Base-by-base conservation (phyloP, 2,888 invertebrate species). In the Acrocyrtus sp. region DNA sequence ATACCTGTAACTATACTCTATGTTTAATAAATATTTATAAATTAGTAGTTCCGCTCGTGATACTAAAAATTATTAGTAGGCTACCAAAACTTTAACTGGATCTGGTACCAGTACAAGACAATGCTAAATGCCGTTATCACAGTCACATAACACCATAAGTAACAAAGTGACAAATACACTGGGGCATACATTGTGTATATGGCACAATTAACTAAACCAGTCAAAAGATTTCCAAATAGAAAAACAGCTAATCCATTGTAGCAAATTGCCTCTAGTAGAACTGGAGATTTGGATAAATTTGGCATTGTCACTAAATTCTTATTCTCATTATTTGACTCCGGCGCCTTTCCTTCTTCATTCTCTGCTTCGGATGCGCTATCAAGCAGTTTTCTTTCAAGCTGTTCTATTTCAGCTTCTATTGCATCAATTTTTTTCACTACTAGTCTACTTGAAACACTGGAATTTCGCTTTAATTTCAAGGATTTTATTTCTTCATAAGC, bases 241-340 rank as follows among this genome's bases (percentile, higher is more conserved):
- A 98, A 98, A 84, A 91, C 93, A n/a, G 88, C 83, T 29, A 97
- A 85, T 1, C 93, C 94, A 85, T 94, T 95, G 76, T 88, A 89
- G 85, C 93, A 95, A 27, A 95, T 87, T 19, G 90, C 89, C 78
- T 89, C 88, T 60, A 91, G 87, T 74, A 93, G 87, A 43, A 87
- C 82, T 54, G 92, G 89, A 17, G 78, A 62, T 63, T 68, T 61
- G 3, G 76, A 72, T 21, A 81, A 77, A 61, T 80, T 78, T 21
- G 79, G 78, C 45, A 80, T 63, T 22, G 74, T 34, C 17, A 76
- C 75, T 22, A 77, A 66, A 5, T 77, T 70, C n/a, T n/a, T n/a
- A n/a, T n/a, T n/a, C n/a, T n/a, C n/a, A n/a, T n/a, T n/a, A n/a
- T n/a, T n/a, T 29, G 51, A 27, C 39, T 29, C 50, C 21, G 15